These are phyloP conservation scores for Venturia canescens DNA, from an alignment of 1,140 invertebrate species.

Conservation along the genomic window DNA sequence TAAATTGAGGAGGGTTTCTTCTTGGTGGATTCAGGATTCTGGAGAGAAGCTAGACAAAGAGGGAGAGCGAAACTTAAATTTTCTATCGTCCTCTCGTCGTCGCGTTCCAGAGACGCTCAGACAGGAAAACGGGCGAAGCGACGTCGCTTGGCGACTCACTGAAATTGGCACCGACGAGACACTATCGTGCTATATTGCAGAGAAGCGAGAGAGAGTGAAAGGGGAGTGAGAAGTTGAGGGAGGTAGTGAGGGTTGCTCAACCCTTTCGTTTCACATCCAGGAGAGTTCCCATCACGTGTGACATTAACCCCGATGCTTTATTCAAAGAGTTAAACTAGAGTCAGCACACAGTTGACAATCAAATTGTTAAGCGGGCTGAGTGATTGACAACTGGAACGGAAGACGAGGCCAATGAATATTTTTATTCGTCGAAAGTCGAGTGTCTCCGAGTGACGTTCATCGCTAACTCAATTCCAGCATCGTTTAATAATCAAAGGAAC, in stretches of 20 bases:
- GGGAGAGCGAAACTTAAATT: constrained; percentile 58
- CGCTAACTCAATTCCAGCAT: background rate
- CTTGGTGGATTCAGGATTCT: constrained; percentile 34
- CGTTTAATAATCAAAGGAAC: background rate
- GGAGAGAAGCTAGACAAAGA: constrained; percentile 16
- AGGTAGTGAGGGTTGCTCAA: background rate
- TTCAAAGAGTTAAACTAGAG: constrained; percentile 33
- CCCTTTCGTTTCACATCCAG: background rate
- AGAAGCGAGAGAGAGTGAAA: background rate
- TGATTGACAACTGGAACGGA: constrained; percentile 11
- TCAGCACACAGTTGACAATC: background rate
- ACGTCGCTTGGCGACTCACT: constrained; percentile 50
- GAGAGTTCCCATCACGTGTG: constrained; percentile 2
- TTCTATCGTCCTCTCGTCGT: constrained; percentile 57
- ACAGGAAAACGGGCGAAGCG: background rate
- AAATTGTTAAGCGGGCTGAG: constrained; percentile 4
- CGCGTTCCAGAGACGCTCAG: constrained; percentile 43
- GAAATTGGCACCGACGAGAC: constrained; percentile 60
- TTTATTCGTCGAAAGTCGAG: constrained; percentile 12
- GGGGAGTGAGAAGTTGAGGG: background rate
- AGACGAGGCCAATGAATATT: constrained; percentile 23
- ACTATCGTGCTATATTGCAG: constrained; percentile 15
- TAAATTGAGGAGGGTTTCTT: constrained; percentile 60
- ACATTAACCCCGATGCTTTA: constrained; percentile 32
- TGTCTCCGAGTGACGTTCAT: background rate